These are phyloP conservation scores for Eulemur macaco DNA, from an alignment of 2,113 vertebrate species.

Conservation along the genomic window DNA sequence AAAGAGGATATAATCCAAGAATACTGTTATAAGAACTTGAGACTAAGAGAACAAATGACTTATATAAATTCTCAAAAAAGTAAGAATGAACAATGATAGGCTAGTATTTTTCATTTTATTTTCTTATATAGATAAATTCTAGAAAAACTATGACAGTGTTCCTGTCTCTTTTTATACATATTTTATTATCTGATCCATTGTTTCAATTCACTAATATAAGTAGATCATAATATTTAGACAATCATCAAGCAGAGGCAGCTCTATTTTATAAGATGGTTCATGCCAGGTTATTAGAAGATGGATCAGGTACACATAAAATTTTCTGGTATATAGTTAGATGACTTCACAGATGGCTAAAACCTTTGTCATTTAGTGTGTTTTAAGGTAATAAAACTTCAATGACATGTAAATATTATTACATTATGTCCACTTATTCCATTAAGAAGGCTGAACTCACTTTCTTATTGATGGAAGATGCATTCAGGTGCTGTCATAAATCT, in stretches of 20 bases:
- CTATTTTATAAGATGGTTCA: constrained; percentile 4
- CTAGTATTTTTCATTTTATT: neutral
- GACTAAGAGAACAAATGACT: neutral
- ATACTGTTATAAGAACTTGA: neutral
- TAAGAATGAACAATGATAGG: neutral
- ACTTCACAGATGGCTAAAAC: neutral
- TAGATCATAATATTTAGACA: neutral
- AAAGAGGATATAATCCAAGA: neutral
- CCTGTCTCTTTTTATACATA: neutral
- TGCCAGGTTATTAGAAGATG: neutral
- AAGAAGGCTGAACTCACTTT: neutral
- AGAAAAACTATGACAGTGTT: neutral
- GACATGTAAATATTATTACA: neutral
- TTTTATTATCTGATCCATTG: neutral
- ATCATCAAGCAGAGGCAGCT: neutral
- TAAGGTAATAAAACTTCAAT: neutral
- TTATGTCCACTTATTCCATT: neutral
- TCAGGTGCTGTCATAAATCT: neutral
- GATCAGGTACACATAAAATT: neutral
- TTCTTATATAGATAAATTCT: neutral
- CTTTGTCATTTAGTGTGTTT: neutral
- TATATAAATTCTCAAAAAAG: neutral
- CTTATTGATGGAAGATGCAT: neutral
- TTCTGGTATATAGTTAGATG: neutral
- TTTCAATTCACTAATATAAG: neutral